Conservation (phyloP, 2,113 vertebrate genomes). For the Columba livia region DNA sequence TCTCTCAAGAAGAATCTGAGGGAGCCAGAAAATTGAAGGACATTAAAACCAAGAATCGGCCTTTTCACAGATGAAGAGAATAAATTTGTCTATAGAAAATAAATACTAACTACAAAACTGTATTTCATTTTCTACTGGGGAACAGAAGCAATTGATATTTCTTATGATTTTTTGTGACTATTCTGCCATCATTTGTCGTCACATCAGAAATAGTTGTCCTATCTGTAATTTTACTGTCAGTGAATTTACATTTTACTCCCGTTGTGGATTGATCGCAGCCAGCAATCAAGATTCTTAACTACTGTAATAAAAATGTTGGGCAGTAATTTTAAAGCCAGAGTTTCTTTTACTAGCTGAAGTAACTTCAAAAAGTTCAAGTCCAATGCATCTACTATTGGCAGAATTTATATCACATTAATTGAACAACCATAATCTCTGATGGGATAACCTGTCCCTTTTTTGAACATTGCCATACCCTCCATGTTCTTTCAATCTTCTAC, state of each 20-base stretch:
- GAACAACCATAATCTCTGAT: not conserved
- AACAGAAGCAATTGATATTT: not conserved
- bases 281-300: not conserved
- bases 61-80: not conserved
- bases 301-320: not conserved
- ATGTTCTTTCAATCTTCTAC: not conserved
- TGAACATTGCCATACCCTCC: not conserved
- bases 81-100: not conserved
- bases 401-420: not conserved
- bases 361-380: not conserved
- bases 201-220: not conserved
- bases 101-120: not conserved
- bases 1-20: not conserved
- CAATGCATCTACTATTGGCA: not conserved
- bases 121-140: not conserved
- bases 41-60: not conserved
- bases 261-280: not conserved
- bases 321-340: not conserved
- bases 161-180: not conserved
- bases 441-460: not conserved
- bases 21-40: not conserved
- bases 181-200: not conserved
- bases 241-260: not conserved
- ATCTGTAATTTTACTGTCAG: not conserved
- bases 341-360: not conserved